Conservation (phyloP, 53 echinoderm and acorn worm genomes). For the Astropecten irregularis region DNA sequence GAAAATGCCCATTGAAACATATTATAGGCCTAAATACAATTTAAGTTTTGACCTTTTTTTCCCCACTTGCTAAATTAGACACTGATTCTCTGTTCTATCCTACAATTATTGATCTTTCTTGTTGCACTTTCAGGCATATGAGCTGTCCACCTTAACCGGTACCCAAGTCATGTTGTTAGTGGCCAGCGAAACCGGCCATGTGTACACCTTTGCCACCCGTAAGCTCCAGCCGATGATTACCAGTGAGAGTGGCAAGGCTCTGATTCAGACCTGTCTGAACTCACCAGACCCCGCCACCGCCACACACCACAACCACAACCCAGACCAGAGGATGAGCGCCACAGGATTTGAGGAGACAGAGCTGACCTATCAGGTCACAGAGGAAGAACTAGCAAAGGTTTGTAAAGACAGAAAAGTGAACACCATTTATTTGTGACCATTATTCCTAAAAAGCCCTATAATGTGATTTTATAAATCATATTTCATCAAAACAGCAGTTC, state of each 20-base stretch:
- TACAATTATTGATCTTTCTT: no score
- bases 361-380: slow-evolving; percentile 85
- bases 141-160: slow-evolving; percentile 97
- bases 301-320: slow-evolving; percentile 54
- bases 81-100: no score
- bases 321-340: slow-evolving; percentile 95
- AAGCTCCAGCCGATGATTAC: slow-evolving; percentile 99
- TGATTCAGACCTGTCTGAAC: slow-evolving; percentile 96
- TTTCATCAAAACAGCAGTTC: no score
- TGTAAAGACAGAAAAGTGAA: not conserved
- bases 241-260: slow-evolving; percentile 96
- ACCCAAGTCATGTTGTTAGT: slow-evolving; percentile 99
- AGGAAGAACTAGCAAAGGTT: slow-evolving; percentile 73
- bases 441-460: not conserved
- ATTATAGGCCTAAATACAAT: no score
- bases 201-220: slow-evolving; percentile 97
- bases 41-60: no score
- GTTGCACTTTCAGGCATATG: slow-evolving; percentile 80
- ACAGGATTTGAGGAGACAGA: slow-evolving; percentile 99
- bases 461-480: no score
- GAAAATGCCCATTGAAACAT: no score
- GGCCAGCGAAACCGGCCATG: slow-evolving; percentile 98
- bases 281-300: slow-evolving; percentile 89
- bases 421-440: not conserved
- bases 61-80: no score